phyloP scores from a whole-genome alignment of 2,797 vertebrate species.

The Sebastes nivosus region DNA sequence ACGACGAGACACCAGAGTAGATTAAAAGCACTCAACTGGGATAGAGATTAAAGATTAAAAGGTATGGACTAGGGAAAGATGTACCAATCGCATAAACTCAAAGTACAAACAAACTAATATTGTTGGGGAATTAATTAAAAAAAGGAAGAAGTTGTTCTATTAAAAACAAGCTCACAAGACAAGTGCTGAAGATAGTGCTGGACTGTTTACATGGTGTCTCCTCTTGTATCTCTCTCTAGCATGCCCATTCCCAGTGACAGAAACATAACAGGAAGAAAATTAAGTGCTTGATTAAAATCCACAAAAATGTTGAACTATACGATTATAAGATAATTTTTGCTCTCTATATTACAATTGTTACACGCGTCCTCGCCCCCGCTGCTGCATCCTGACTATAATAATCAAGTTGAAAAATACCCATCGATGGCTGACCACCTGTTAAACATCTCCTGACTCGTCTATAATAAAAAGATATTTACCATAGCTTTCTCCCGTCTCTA shows the following conservation, averaged over 20 bases:
- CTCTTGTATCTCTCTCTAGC: slow-evolving; percentile 35
- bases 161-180: slow-evolving; percentile 20
- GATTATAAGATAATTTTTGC: slow-evolving; percentile 77
- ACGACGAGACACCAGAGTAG: slow-evolving; percentile 48
- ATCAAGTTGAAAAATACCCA: slow-evolving; percentile 63
- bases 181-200: slow-evolving; percentile 39
- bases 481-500: slow-evolving; percentile 62
- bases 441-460: slow-evolving; percentile 66
- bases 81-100: slow-evolving; percentile 20
- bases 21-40: slow-evolving; percentile 46
- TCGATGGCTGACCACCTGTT: slow-evolving; percentile 62
- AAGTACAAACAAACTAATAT: slow-evolving; percentile 29
- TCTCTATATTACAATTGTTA: slow-evolving; percentile 82
- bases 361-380: slow-evolving; percentile 62
- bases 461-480: slow-evolving; percentile 74
- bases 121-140: background rate
- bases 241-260: slow-evolving; percentile 63
- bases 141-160: slow-evolving; percentile 19
- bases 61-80: slow-evolving; percentile 20
- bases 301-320: slow-evolving; percentile 79
- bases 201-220: slow-evolving; percentile 50
- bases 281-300: slow-evolving; percentile 82
- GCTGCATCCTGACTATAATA: slow-evolving; percentile 57
- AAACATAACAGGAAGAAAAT: slow-evolving; percentile 63
- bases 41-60: slow-evolving; percentile 33